Evolutionary conservation across 2,113 vertebrate genomes (phyloP).

Genomic region (Notiomystis cincta): DNA sequence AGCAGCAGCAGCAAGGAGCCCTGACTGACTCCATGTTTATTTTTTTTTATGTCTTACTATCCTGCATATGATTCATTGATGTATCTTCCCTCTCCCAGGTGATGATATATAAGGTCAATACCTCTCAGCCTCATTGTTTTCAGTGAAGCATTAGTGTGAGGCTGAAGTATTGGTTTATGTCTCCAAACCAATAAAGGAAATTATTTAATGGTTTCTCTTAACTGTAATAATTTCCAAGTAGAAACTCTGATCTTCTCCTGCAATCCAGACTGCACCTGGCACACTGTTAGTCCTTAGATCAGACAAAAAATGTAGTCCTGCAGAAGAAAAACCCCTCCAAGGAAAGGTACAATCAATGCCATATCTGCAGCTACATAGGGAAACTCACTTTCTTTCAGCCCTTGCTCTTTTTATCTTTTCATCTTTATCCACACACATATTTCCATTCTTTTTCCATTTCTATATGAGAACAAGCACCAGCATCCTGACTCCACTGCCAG

Average conservation of each 20-base stretch:
- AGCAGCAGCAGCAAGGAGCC: not conserved
- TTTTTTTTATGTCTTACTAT: not conserved
- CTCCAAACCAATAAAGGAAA: not conserved
- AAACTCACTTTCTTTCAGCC: not conserved
- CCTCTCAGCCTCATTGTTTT: not conserved
- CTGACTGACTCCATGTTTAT: not conserved
- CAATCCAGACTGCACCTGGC: not conserved
- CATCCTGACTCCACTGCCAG: not conserved
- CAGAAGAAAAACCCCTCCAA: not conserved
- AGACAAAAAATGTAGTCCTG: not conserved
- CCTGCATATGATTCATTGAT: not conserved
- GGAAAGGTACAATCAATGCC: not conserved
- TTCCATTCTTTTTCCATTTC: slow-evolving; percentile 14
- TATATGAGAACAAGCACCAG: not conserved
- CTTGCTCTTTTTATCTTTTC: not conserved
- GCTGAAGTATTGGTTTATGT: not conserved
- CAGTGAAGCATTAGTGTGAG: not conserved
- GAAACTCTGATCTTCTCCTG: not conserved
- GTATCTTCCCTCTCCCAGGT: not conserved
- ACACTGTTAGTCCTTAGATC: not conserved
- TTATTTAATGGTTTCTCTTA: not conserved
- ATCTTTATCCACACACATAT: not conserved
- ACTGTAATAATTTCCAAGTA: not conserved
- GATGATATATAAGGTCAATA: not conserved
- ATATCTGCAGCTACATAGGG: not conserved